A percentile compares a stretch with the other conserved stretches of the same genome.
Evolutionary conservation across 2,113 vertebrate genomes (phyloP).

Genomic region (Oplegnathus fasciatus): DNA sequence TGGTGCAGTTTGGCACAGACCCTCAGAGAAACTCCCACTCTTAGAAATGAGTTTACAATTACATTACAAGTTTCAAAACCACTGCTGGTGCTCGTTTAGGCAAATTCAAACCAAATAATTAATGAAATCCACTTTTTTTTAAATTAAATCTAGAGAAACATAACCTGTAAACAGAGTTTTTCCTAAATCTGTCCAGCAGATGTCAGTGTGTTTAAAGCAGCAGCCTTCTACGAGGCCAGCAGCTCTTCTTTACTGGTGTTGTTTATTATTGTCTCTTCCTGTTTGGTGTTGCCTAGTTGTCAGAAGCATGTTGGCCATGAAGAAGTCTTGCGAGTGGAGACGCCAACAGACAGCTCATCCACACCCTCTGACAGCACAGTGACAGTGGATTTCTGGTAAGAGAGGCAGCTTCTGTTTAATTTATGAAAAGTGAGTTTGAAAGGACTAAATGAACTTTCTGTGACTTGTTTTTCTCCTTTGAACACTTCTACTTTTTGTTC

Average conservation of each 20-base stretch:
- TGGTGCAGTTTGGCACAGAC: conserved; percentile 39
- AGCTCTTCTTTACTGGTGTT: conserved; percentile 52
- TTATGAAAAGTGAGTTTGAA: neutral
- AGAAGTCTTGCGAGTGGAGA: conserved; percentile 13
- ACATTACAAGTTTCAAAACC: neutral
- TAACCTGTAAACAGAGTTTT: neutral
- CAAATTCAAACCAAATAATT: neutral
- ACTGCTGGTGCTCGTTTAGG: neutral
- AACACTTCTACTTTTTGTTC: neutral
- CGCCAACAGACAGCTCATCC: conserved; percentile 1
- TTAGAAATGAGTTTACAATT: neutral
- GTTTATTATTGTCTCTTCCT: conserved; percentile 66
- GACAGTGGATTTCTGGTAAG: conserved; percentile 64
- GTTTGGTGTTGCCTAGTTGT: conserved; percentile 76
- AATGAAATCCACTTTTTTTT: neutral
- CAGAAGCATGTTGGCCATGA: conserved; percentile 68
- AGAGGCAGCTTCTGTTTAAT: neutral
- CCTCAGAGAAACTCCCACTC: conserved; percentile 7
- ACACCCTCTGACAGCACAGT: conserved; percentile 28
- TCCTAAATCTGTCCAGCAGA: conserved; percentile 59
- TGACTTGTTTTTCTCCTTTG: neutral
- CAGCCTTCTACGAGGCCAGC: neutral
- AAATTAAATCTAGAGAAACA: neutral
- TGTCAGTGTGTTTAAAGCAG: conserved; percentile 52
- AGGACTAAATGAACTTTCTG: neutral